Conservation (phyloP, 1,140 invertebrate genomes). For the Penaeus indicus region DNA sequence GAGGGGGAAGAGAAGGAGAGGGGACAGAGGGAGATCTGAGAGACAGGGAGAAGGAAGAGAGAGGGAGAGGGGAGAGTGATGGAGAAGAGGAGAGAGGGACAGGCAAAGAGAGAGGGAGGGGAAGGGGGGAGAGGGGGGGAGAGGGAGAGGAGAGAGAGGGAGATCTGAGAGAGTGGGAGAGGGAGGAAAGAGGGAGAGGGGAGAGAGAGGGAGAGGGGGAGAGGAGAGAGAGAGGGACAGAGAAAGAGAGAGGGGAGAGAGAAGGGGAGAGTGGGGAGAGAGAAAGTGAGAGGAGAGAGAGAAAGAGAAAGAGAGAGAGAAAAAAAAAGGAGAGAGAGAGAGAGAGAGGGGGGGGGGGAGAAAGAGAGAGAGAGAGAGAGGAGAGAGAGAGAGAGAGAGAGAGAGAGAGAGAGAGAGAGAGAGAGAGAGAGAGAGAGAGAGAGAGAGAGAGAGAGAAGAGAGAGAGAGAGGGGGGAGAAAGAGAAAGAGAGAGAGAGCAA, state of each 20-base stretch:
- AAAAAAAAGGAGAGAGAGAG: not conserved
- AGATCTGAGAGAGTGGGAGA: no score
- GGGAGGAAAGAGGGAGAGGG: not conserved
- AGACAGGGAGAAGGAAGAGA: not conserved
- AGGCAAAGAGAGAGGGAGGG: not conserved
- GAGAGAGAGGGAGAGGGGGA: not conserved
- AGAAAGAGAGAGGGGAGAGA: not conserved
- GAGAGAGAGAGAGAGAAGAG: no score
- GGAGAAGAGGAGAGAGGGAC: not conserved
- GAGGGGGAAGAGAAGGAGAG: not conserved
- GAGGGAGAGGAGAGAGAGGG: no score
- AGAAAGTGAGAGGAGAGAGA: no score
- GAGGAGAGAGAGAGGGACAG: not conserved
- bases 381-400: not conserved
- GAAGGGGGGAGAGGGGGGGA: no score
- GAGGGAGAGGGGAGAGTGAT: no score
- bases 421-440: no score
- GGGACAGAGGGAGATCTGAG: not conserved
- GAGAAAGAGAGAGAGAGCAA: no score
- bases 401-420: not conserved
- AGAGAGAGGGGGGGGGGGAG: no score
- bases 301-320: not conserved
- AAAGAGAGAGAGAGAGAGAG: no score
- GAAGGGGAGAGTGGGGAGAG: no score
- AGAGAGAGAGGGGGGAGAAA: no score